A percentile compares a stretch with the other conserved stretches of the same genome.
Evolutionary conservation across 2,888 invertebrate genomes (phyloP).

Genomic region (Elgonia sp.): DNA sequence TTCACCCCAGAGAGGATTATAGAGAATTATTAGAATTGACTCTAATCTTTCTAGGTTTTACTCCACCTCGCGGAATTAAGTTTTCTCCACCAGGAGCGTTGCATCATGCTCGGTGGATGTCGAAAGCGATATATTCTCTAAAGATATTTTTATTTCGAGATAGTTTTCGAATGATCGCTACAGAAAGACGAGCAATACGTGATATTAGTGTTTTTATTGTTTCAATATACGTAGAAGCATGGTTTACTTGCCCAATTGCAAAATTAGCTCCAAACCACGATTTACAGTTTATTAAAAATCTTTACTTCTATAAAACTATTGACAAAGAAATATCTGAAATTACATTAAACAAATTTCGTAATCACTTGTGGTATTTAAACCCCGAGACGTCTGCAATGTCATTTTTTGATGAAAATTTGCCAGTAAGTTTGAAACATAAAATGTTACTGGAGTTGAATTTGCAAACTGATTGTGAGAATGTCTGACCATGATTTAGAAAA

Average conservation of each 20-base stretch:
- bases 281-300: slow-evolving; percentile 8
- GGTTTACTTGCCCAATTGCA: too few species aligned
- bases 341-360: background rate
- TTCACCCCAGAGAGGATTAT: slow-evolving; percentile 75
- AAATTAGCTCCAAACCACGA: slow-evolving; percentile 50
- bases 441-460: background rate
- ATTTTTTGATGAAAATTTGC: background rate
- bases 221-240: too few species aligned
- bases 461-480: too few species aligned
- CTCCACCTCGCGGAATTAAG: slow-evolving; percentile 48
- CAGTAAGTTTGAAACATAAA: background rate
- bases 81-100: too few species aligned
- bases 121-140: too few species aligned
- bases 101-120: too few species aligned
- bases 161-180: too few species aligned
- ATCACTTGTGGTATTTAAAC: slow-evolving; percentile 6
- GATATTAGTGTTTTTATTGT: too few species aligned
- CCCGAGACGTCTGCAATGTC: background rate
- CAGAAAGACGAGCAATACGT: too few species aligned
- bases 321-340: background rate
- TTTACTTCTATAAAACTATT: background rate
- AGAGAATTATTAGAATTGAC: slow-evolving; percentile 77
- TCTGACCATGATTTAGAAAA: too few species aligned
- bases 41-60: slow-evolving; percentile 76
- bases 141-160: too few species aligned